Percentiles rank a stretch among this genome's conserved stretches.
phyloP scores from a whole-genome alignment of 2,113 vertebrate species.

The Notechis scutatus region DNA sequence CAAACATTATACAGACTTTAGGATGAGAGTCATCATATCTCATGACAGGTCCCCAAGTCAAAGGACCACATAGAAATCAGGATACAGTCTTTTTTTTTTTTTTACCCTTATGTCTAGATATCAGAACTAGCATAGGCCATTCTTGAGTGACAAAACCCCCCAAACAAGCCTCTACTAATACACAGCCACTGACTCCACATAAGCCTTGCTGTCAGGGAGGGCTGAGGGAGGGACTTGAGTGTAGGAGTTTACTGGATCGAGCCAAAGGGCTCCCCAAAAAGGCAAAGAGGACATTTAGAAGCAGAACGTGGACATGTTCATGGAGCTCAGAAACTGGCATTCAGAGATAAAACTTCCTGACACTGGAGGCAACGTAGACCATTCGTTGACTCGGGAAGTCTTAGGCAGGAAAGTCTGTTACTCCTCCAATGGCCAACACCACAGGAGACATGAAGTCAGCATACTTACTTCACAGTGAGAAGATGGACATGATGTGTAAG shows the following conservation, averaged over 20 bases:
- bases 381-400: background rate
- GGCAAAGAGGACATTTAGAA: background rate
- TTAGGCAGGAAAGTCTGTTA: background rate
- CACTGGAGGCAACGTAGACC: too few species aligned
- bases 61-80: slow-evolving; percentile 15
- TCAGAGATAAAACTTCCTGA: background rate
- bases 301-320: background rate
- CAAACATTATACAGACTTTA: slow-evolving; percentile 31
- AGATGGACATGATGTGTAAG: background rate
- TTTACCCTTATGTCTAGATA: background rate
- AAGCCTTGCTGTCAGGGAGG: background rate
- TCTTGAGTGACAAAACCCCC: background rate
- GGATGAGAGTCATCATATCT: slow-evolving; percentile 28
- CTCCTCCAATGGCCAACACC: background rate
- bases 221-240: background rate
- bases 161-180: background rate
- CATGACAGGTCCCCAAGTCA: slow-evolving; percentile 42
- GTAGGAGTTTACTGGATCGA: background rate
- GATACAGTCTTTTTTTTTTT: background rate
- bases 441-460: background rate
- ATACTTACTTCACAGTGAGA: background rate
- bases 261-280: background rate
- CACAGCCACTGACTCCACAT: too few species aligned
- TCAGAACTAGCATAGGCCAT: background rate
- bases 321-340: background rate